Evolutionary conservation across 2,888 invertebrate species (phyloP), one percentile per base, ranked within the genome.

Genomic region (Leucoptera coffeella): DNA sequence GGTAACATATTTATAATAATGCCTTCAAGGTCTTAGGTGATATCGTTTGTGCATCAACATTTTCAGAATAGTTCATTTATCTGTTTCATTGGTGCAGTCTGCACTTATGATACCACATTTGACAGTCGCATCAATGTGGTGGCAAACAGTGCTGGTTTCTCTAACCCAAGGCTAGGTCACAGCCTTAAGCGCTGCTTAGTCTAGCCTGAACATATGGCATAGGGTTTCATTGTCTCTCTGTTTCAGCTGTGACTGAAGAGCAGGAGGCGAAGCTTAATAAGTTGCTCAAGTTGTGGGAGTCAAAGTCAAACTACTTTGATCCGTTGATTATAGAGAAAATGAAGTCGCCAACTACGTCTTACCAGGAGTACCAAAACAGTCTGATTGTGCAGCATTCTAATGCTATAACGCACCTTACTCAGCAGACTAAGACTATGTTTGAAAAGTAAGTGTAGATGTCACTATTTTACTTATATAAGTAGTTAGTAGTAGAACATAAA

Each of bases 211-310:
- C n/a, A n/a, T n/a, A n/a, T n/a, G n/a, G n/a, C n/a, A n/a, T n/a
- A n/a, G n/a, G n/a, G n/a, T n/a, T n/a, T 64, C 48, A 67, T 50
- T 33, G 35, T 57, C 53, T 50, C 43, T 43, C 56, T 59, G 73
- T 75, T 59, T 62, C 73, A 77, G 82, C 81, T 38, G 86, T 89
- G 20, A 85, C 79, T 11, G 87, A 88, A 31, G 94, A 94, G 29
- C 90, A 94, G 65, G 82, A 87, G 45, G 77, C 78, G 40, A 97
- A 96, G 69, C 71, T 99, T 34, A 87, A 88, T 49, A 97, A 97
- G 77, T 69, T 96, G 39, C 75, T 95, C 33, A 87, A 88, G 35
- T 74, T 97, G 23, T 99, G 99, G 99, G 95, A 96, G 67, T 90
- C 92, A 37, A 95, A 97, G 73, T 82, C 85, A 35, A 85, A 90